Base-by-base conservation (phyloP, 2,888 invertebrate genomes). In the Polietes domitor region DNA sequence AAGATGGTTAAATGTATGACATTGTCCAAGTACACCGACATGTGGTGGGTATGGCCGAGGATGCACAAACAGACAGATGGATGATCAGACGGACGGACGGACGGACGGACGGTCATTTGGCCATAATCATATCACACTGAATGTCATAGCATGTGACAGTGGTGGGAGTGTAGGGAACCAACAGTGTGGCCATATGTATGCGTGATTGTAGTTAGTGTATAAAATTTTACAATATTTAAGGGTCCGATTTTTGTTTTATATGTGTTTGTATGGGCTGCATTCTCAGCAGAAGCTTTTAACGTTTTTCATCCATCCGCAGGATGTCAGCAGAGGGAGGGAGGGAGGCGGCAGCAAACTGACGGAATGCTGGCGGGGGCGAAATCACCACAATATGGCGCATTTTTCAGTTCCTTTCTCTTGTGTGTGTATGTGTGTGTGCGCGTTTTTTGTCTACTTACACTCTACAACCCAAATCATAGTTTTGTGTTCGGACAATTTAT, bases 401-500 rank as follows among this genome's bases (percentile, higher is more conserved):
- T 58, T 58, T 58, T 15, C 7, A 4, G 55, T 21, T 32, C 32
- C 12, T 61, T 61, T 28, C 7, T n/a, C 2, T 61, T 9, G 1
- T 37, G 10, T 37, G 37, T 37, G 4, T 7, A 1, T 37, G 37
- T 37, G 37, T 37, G 4, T 3, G 7, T 37, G 37, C 37, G n/a
- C n/a, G n/a, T n/a, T n/a, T 63, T 21, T 68, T 24, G 21, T 68
- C 24, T 10, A 32, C 63, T 41, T 21, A 24, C 28, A 61, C 24
- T 32, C 37, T 28, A 43, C 0, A 9, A 47, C 71, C 71, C 58
- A 26, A 73, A 61, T 73, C 43, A 43, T 73, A 43, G 43, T 43
- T 61, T 53, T 79, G 72, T 68, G 58, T 68, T 68, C 50, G 17
- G 12, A 61, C 70, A 77, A 41, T 63, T 73, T n/a, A 50, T 77